Evolutionary conservation across 2,113 vertebrate genomes (phyloP).

Genomic region (Corynorhinus townsendii): DNA sequence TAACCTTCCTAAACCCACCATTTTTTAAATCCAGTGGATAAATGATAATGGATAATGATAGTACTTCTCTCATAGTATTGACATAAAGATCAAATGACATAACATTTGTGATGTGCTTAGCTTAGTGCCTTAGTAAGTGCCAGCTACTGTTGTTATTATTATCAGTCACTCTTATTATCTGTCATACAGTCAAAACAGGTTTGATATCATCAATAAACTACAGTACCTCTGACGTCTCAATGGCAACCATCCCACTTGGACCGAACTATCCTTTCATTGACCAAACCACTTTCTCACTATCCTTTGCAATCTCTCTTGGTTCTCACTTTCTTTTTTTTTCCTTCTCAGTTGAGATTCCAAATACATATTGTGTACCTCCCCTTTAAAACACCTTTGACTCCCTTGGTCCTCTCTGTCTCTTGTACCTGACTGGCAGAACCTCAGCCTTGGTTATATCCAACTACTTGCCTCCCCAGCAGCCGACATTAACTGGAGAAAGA

Average conservation of each 20-base stretch:
- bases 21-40: not conserved
- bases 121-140: not conserved
- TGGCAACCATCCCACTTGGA: not conserved
- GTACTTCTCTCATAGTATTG: not conserved
- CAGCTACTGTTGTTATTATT: not conserved
- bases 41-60: not conserved
- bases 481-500: not conserved
- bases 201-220: not conserved
- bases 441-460: not conserved
- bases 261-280: not conserved
- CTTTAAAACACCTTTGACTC: not conserved
- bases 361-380: too few species aligned
- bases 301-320: not conserved
- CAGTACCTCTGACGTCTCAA: not conserved
- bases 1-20: not conserved
- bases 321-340: not conserved
- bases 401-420: not conserved
- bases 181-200: not conserved
- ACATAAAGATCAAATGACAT: not conserved
- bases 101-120: not conserved
- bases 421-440: not conserved
- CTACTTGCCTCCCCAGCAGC: not conserved
- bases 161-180: not conserved
- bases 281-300: not conserved
- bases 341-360: not conserved